A percentile compares a stretch with the other conserved stretches of the same genome.
Conservation (phyloP, 1,140 invertebrate species). For the Aphaenogaster rudis region DNA sequence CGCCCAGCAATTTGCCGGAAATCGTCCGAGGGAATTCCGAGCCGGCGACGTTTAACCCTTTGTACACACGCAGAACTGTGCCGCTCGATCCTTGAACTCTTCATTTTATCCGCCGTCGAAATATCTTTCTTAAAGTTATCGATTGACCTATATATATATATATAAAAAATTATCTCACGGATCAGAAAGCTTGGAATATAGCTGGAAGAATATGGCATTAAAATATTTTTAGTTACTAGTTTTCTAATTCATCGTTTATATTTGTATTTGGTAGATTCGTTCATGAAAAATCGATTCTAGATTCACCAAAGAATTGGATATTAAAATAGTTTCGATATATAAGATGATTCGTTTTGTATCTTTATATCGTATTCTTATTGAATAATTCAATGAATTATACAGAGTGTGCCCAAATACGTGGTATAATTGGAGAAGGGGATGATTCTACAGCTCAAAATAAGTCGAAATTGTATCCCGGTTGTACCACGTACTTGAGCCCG, state of each 20-base stretch:
- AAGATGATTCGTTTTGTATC: background rate
- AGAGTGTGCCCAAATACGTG: too few relatives aligned
- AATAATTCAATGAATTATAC: background rate
- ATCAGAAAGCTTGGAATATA: background rate
- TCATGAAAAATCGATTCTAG: background rate
- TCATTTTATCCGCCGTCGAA: background rate
- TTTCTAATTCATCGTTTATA: background rate
- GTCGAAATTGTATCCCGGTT: too few relatives aligned
- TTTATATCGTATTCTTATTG: background rate
- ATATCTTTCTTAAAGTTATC: background rate
- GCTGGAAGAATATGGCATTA: too few relatives aligned
- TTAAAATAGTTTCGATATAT: background rate
- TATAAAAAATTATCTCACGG: background rate
- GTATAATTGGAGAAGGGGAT: too few relatives aligned
- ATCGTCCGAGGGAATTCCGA: constrained; percentile 42
- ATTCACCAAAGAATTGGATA: background rate
- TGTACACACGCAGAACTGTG: constrained; percentile 6
- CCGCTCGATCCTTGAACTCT: background rate
- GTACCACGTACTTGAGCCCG: too few relatives aligned
- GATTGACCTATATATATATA: background rate
- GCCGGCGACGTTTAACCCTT: constrained; percentile 25
- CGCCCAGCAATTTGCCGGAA: constrained; percentile 48
- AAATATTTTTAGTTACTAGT: background rate
- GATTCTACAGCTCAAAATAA: too few relatives aligned
- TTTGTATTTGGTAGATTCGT: background rate